phyloP scores from a whole-genome alignment of 2,888 invertebrate genomes.

The Liodrosophila aerea region DNA sequence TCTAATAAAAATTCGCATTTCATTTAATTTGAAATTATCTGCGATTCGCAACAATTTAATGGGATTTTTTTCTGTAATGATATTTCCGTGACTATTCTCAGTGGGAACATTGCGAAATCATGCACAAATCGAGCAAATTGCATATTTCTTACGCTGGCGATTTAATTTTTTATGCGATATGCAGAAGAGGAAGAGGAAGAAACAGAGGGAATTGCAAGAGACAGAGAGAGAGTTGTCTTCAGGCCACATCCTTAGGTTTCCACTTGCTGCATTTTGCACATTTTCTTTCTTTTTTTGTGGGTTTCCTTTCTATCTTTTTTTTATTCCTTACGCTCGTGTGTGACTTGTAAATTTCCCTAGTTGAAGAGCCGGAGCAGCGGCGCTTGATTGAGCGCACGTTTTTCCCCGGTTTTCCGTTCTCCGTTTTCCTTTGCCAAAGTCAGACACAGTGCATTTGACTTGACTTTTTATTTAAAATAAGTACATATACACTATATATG shows the following conservation, averaged over 20 bases:
- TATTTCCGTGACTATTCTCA: slow-evolving; percentile 35
- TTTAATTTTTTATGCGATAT: slow-evolving; percentile 70
- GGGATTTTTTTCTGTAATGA: background rate
- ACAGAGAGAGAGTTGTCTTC: slow-evolving; percentile 1
- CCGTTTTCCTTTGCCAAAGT: slow-evolving; percentile 31
- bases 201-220: background rate
- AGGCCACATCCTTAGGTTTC: slow-evolving; percentile 37
- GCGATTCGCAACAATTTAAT: too few relatives aligned
- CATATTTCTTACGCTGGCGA: slow-evolving; percentile 62
- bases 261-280: slow-evolving; percentile 33
- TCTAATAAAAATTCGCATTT: too few relatives aligned
- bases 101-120: slow-evolving; percentile 55
- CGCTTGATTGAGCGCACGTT: slow-evolving; percentile 78
- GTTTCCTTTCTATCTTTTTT: too few relatives aligned
- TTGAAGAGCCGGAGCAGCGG: slow-evolving; percentile 55
- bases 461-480: slow-evolving; percentile 61
- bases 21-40: too few relatives aligned
- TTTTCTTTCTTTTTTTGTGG: slow-evolving; percentile 2
- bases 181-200: background rate
- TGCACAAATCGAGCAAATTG: slow-evolving; percentile 69
- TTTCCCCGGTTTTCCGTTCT: slow-evolving; percentile 37
- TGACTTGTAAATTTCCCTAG: slow-evolving; percentile 75
- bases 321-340: slow-evolving; percentile 38
- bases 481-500: too few relatives aligned
- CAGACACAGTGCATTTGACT: slow-evolving; percentile 46